Evolutionary conservation across 2,888 invertebrate genomes (phyloP), one percentile per base, ranked within the genome.

Genomic region (Petrophora chlorosata): DNA sequence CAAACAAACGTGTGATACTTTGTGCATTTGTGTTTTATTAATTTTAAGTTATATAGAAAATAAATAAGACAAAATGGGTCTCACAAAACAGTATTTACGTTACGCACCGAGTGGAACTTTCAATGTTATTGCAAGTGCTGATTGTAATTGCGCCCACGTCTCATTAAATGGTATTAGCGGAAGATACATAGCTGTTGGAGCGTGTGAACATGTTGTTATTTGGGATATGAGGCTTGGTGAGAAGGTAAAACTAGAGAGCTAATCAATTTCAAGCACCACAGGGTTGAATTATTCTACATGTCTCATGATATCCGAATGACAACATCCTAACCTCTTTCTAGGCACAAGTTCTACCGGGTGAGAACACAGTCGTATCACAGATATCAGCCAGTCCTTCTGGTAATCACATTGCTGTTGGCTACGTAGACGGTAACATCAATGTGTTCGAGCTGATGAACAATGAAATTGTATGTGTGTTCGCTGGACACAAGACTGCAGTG

Each of bases 71-170:
- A 50, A 36, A 67, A 97, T 97, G 97, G 97, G 96, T 38, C 85
- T 97, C 44, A 97, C 98, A 5, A 98, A 97, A 75, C 97, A 99
- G 86, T 99, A 99, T 92, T 92, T 98, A 61, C 94, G 97, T 38
- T 99, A 96, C 79, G 93, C 92, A 15, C 94, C 96, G 1, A 93
- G 93, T 51, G 97, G 96, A 5, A 94, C 94, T 53, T 97, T 98
- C 77, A 98, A 98, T 76, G 93, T 98, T 30, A 95, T 99, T 47
- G 94, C 95, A 3, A 95, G 95, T 79, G 84, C 92, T 15, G 92
- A 94, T 54, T 95, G 97, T 59, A 98, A 98, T 83, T 91, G 95
- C 19, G 91, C 92, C 42, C 97, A 97, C 80, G 93, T 98, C 1
- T 93, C 95, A 25, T 85, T 95, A 47, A 93, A 95, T 65, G 94